phyloP scores from a whole-genome alignment of 2,797 vertebrate species.

The Girardinus metallicus region DNA sequence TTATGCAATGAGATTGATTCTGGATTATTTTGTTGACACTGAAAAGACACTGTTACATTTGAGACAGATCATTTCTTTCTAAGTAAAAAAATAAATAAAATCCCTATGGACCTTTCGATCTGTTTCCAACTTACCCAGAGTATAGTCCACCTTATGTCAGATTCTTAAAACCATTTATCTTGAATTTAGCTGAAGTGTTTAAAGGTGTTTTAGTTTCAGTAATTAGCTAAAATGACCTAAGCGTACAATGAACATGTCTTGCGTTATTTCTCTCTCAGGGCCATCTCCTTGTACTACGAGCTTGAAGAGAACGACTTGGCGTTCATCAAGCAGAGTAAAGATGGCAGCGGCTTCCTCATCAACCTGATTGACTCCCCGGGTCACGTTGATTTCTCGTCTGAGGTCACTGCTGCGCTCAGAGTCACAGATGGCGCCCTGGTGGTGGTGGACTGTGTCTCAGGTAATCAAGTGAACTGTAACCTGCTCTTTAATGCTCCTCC shows the following conservation, averaged over 20 bases:
- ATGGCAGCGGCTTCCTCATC: constrained; percentile 93
- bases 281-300: constrained; percentile 93
- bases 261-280: constrained; percentile 71
- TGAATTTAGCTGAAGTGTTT: background rate
- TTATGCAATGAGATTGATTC: background rate
- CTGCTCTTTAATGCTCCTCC: background rate
- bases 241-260: background rate
- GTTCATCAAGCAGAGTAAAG: constrained; percentile 94
- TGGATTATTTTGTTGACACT: background rate
- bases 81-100: background rate
- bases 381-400: constrained; percentile 94
- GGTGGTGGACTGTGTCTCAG: constrained; percentile 96
- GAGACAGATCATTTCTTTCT: background rate
- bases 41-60: background rate
- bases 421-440: constrained; percentile 95
- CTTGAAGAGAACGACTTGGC: constrained; percentile 89
- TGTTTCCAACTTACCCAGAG: background rate
- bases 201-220: background rate
- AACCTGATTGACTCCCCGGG: constrained; percentile 95
- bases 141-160: background rate
- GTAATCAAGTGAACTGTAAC: constrained; percentile 61
- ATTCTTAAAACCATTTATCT: background rate
- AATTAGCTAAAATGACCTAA: background rate
- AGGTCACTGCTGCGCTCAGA: constrained; percentile 93
- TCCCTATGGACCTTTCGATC: background rate